These are phyloP conservation scores for Tetropium fuscum DNA, from an alignment of 2,888 invertebrate species.

Conservation along the genomic window DNA sequence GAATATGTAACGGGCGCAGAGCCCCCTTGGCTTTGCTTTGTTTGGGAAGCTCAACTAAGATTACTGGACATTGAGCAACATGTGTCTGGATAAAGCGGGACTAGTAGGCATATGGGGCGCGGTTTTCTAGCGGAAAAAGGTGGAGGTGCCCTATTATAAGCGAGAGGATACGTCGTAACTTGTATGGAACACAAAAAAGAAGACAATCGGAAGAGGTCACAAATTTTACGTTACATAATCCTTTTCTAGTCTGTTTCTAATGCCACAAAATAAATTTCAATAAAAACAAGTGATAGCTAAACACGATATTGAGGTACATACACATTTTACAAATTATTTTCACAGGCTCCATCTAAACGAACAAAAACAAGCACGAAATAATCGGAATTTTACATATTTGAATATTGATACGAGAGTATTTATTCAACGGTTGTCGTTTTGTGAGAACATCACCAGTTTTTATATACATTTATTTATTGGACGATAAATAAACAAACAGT, in stretches of 20 bases:
- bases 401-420: constrained; percentile 3
- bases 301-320: too few species aligned
- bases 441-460: not conserved
- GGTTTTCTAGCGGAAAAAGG: constrained; percentile 28
- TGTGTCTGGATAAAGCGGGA: constrained; percentile 63
- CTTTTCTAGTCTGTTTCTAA: too few species aligned
- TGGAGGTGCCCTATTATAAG: too few species aligned
- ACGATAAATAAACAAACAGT: constrained; percentile 9
- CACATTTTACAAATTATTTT: too few species aligned
- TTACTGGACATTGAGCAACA: constrained; percentile 65
- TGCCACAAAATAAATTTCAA: too few species aligned
- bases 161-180: too few species aligned
- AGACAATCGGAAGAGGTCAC: too few species aligned
- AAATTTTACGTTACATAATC: too few species aligned
- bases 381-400: constrained; percentile 4
- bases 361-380: constrained; percentile 4
- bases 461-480: constrained; percentile 8
- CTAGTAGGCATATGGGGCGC: constrained; percentile 48
- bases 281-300: too few species aligned
- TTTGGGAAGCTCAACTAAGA: constrained; percentile 60
- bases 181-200: too few species aligned
- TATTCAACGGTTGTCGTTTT: not conserved
- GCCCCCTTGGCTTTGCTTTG: constrained; percentile 60
- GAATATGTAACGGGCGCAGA: constrained; percentile 74
- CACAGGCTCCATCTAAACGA: too few species aligned